A percentile compares a stretch with the other conserved stretches of the same genome.
phyloP scores from a whole-genome alignment of 2,113 vertebrate genomes.

The Thinocorus orbignyianus region DNA sequence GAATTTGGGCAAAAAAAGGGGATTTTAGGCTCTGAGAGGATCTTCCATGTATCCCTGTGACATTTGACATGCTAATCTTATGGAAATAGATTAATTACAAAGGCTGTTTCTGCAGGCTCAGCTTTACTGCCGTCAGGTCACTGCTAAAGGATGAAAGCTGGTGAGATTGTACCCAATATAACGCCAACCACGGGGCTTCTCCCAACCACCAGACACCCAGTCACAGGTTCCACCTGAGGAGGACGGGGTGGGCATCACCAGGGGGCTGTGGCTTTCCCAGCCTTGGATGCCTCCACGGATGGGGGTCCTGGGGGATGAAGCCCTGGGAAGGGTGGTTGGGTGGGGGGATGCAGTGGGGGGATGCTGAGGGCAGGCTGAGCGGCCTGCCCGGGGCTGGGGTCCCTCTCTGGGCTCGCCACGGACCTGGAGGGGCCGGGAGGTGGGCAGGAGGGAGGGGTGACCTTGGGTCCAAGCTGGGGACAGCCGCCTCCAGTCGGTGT shows the following conservation, averaged over 20 bases:
- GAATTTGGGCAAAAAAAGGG: not conserved
- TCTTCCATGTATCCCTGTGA: slow-evolving; percentile 50
- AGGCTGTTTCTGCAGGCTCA: slow-evolving; percentile 70
- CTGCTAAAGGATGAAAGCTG: slow-evolving; percentile 59
- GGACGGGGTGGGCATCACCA: not conserved
- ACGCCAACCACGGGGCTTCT: not conserved
- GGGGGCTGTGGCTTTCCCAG: not conserved
- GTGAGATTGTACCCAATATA: slow-evolving; percentile 43
- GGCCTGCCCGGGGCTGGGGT: fast-evolving
- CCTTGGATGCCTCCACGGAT: fast-evolving
- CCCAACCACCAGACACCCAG: not conserved
- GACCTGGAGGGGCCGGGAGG: fast-evolving
- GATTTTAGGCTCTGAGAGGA: slow-evolving; percentile 22
- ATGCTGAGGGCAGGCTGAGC: not conserved
- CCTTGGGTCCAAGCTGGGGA: fast-evolving
- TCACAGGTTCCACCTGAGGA: not conserved
- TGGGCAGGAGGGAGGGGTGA: fast-evolving
- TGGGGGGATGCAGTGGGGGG: not conserved
- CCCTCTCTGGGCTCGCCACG: fast-evolving
- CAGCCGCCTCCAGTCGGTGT: fast-evolving
- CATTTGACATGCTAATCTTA: slow-evolving; percentile 73
- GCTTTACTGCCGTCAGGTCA: slow-evolving; percentile 64
- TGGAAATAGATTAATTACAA: slow-evolving; percentile 77
- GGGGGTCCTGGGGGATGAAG: not conserved
- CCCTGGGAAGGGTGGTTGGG: not conserved